Conservation (phyloP, 2,888 invertebrate genomes). For the Euproctis similis region DNA sequence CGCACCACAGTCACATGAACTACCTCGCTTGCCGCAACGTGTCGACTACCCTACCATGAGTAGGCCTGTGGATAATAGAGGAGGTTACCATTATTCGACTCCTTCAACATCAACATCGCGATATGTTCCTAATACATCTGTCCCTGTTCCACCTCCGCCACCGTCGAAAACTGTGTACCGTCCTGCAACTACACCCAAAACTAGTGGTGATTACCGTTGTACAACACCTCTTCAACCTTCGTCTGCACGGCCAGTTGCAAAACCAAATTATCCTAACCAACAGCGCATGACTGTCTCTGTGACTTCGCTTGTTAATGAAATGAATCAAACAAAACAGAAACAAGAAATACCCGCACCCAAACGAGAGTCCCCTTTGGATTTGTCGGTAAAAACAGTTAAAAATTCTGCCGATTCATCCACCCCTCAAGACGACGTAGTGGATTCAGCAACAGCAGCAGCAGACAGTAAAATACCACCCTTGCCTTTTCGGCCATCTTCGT, state of each 20-base stretch:
- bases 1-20: slow-evolving; percentile 43
- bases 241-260: slow-evolving; percentile 47
- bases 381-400: slow-evolving; percentile 91
- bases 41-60: slow-evolving; percentile 45
- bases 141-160: slow-evolving; percentile 43
- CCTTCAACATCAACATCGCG: slow-evolving; percentile 57
- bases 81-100: slow-evolving; percentile 46
- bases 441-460: slow-evolving; percentile 49
- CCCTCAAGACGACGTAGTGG: slow-evolving; percentile 78
- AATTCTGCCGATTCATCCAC: slow-evolving; percentile 93
- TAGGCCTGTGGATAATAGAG: slow-evolving; percentile 44
- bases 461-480: slow-evolving; percentile 50
- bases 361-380: slow-evolving; percentile 88
- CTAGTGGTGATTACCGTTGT: slow-evolving; percentile 48
- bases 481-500: slow-evolving; percentile 46
- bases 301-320: slow-evolving; percentile 64
- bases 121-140: slow-evolving; percentile 38
- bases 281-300: slow-evolving; percentile 69
- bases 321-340: slow-evolving; percentile 73
- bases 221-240: slow-evolving; percentile 52
- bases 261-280: slow-evolving; percentile 58
- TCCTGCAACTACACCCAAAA: slow-evolving; percentile 43
- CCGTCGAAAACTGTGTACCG: slow-evolving; percentile 46
- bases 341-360: slow-evolving; percentile 84
- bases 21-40: slow-evolving; percentile 42